Evolutionary conservation across 2,888 invertebrate genomes (phyloP).

Genomic region (Deilephila porcellus): DNA sequence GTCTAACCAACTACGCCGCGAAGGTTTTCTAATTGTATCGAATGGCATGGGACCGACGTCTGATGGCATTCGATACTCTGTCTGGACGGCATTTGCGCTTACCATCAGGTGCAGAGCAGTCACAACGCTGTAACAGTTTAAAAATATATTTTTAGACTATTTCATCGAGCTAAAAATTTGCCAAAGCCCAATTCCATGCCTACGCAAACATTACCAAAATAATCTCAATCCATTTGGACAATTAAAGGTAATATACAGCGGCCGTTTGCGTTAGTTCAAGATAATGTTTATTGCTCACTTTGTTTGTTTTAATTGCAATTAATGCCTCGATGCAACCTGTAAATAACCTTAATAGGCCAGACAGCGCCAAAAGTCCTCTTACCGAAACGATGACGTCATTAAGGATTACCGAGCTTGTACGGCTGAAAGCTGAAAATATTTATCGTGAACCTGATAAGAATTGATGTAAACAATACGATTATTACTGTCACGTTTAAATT

Average conservation of each 20-base stretch:
- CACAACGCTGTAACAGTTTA: no score
- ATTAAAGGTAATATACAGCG: slow-evolving; percentile 35
- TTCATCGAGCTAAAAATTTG: neutral
- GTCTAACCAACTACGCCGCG: no score
- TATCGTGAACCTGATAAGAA: no score
- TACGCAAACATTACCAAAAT: slow-evolving; percentile 26
- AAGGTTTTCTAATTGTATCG: no score
- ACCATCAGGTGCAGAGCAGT: no score
- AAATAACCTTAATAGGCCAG: slow-evolving; percentile 22
- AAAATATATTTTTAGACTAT: neutral
- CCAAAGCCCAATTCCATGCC: neutral
- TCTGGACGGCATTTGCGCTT: no score
- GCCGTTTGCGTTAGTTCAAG: slow-evolving; percentile 26
- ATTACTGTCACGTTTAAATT: no score
- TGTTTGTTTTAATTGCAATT: slow-evolving; percentile 22
- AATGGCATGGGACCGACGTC: no score
- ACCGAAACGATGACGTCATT: neutral
- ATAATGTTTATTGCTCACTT: slow-evolving; percentile 27
- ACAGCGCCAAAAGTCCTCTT: neutral
- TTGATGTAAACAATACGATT: no score
- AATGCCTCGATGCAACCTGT: slow-evolving; percentile 16
- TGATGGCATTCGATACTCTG: no score
- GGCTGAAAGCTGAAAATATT: neutral
- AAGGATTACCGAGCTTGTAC: neutral
- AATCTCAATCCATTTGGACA: slow-evolving; percentile 35